phyloP scores from a whole-genome alignment of 1,140 invertebrate species.

The Drosophila auraria region DNA sequence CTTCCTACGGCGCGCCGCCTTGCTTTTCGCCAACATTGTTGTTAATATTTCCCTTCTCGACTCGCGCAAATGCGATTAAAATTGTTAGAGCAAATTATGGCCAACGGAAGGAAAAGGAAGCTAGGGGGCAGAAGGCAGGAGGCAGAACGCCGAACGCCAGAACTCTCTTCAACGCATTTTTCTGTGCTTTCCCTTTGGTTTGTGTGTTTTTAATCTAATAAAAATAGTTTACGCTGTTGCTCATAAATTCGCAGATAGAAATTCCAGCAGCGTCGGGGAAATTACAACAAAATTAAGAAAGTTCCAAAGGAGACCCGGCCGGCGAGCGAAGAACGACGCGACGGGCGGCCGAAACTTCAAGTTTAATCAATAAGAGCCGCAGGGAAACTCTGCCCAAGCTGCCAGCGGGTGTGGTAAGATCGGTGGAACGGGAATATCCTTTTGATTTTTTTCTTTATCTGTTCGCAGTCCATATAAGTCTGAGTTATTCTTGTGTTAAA shows the following conservation, averaged over 20 bases:
- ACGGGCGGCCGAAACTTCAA: slow-evolving; percentile 74
- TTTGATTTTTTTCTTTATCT: slow-evolving; percentile 4
- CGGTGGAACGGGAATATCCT: neutral
- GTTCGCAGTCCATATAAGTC: slow-evolving; percentile 16
- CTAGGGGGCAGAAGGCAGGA: slow-evolving; percentile 22
- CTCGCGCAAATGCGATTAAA: slow-evolving; percentile 77
- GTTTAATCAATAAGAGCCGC: slow-evolving; percentile 81
- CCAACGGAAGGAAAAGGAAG: slow-evolving; percentile 2
- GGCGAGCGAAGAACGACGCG: slow-evolving; percentile 34
- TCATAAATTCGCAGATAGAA: slow-evolving; percentile 83
- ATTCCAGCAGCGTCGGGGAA: slow-evolving; percentile 78
- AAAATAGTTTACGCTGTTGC: slow-evolving; percentile 77
- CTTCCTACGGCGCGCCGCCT: neutral
- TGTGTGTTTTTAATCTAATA: slow-evolving; percentile 78
- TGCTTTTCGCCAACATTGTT: slow-evolving; percentile 57
- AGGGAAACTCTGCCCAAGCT: slow-evolving; percentile 37
- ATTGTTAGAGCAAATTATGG: slow-evolving; percentile 80
- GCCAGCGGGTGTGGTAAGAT: slow-evolving; percentile 1
- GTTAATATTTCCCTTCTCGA: slow-evolving; percentile 71
- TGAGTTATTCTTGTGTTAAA: slow-evolving; percentile 60
- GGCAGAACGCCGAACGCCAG: slow-evolving; percentile 6
- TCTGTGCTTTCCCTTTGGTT: slow-evolving; percentile 51
- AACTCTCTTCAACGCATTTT: slow-evolving; percentile 32
- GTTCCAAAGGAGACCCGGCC: slow-evolving; percentile 41
- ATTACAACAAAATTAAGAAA: slow-evolving; percentile 83